These are phyloP conservation scores for Oceanodroma tethys DNA, from an alignment of 2,113 vertebrate genomes.

Conservation along the genomic window DNA sequence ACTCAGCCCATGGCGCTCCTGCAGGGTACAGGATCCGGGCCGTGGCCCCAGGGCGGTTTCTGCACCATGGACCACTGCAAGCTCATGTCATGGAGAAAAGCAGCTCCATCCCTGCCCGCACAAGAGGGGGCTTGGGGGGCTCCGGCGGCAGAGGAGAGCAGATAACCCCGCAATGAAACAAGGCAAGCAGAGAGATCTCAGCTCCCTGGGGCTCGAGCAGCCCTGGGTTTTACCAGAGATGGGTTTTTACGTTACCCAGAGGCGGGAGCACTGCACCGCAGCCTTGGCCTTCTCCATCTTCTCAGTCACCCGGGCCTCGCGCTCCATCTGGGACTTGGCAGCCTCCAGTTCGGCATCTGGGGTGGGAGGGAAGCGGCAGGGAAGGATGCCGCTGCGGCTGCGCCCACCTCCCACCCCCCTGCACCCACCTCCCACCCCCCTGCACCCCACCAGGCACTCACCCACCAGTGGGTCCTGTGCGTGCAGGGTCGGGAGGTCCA, in stretches of 20 bases:
- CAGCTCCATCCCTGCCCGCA: neutral
- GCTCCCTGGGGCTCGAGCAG: rapidly evolving
- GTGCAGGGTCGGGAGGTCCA: neutral
- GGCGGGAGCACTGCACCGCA: neutral
- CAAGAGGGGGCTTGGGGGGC: neutral
- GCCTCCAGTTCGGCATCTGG: neutral
- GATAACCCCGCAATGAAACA: rapidly evolving
- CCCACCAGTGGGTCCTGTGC: rapidly evolving
- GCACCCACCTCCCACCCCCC: neutral
- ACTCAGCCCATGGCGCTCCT: neutral
- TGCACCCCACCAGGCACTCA: neutral
- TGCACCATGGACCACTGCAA: neutral
- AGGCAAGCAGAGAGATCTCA: neutral
- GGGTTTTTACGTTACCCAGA: neutral
- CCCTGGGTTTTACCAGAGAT: neutral
- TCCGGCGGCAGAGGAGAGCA: neutral
- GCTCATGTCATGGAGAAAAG: neutral
- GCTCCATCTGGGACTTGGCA: neutral
- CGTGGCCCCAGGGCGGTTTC: rapidly evolving
- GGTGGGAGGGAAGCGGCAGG: neutral
- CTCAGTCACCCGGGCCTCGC: rapidly evolving
- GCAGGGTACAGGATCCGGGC: neutral
- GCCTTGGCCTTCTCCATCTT: neutral
- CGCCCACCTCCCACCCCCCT: neutral
- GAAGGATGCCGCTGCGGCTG: neutral